Conservation (phyloP, 2,113 vertebrate species). For the Hippocampus comes region DNA sequence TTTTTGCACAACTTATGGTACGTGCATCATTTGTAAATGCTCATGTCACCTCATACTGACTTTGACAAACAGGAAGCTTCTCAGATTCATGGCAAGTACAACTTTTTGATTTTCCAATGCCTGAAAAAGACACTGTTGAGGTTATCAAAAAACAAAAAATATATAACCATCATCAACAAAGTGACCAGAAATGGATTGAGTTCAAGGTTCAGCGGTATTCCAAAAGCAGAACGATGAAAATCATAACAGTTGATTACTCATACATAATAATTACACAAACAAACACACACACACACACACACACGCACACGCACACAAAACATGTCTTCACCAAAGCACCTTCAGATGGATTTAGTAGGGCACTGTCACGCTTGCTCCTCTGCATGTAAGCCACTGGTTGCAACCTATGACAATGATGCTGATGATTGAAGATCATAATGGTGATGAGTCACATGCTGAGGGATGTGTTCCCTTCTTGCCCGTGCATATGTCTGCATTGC, state of each 20-base stretch:
- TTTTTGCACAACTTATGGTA: too few relatives aligned
- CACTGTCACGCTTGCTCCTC: background rate
- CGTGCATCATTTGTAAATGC: too few relatives aligned
- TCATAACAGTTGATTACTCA: background rate
- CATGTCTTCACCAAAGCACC: background rate
- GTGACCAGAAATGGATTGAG: too few relatives aligned
- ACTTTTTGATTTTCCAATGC: too few relatives aligned
- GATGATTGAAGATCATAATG: background rate
- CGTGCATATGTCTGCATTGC: background rate
- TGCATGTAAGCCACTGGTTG: background rate
- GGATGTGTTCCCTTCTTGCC: slow-evolving; percentile 5
- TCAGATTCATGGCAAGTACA: too few relatives aligned
- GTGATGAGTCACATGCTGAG: background rate
- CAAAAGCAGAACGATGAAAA: background rate
- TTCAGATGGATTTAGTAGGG: background rate
- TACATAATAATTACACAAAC: background rate
- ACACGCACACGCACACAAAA: too few relatives aligned
- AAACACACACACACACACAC: background rate
- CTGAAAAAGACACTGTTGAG: too few relatives aligned
- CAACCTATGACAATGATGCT: background rate
- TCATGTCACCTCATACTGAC: too few relatives aligned
- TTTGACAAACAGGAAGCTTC: too few relatives aligned
- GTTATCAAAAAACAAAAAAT: too few relatives aligned
- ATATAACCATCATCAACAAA: too few relatives aligned
- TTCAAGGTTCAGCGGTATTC: too few relatives aligned